These are phyloP conservation scores for Rhinopomastus cyanomelas DNA, from an alignment of 2,113 vertebrate species.

Conservation along the genomic window DNA sequence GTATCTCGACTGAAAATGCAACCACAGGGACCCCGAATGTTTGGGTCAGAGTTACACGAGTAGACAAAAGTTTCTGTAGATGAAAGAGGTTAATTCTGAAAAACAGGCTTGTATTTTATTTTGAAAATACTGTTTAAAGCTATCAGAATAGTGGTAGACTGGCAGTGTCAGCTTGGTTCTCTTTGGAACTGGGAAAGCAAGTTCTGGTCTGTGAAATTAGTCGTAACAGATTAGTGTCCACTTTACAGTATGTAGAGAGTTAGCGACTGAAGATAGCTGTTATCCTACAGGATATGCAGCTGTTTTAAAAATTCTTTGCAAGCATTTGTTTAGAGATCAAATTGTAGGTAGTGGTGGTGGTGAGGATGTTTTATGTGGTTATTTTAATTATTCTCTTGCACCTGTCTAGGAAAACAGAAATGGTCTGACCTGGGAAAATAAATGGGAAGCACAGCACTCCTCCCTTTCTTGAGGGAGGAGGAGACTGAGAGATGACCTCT, in stretches of 20 bases:
- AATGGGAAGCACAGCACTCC: not conserved
- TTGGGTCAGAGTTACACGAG: not conserved
- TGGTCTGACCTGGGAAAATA: not conserved
- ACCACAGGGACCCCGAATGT: not conserved
- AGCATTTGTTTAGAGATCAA: not conserved
- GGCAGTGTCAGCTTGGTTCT: not conserved
- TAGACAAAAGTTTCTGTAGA: not conserved
- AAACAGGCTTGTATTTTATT: not conserved
- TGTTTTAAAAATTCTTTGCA: not conserved
- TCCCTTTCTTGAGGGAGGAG: not conserved
- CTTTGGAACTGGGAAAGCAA: not conserved
- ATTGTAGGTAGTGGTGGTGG: not conserved
- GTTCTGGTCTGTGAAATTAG: not conserved
- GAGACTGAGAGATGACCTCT: too few species aligned
- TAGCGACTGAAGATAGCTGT: not conserved
- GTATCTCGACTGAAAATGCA: not conserved
- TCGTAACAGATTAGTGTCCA: not conserved
- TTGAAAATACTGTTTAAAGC: not conserved
- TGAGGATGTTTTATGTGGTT: not conserved
- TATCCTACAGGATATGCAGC: not conserved
- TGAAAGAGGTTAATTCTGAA: not conserved
- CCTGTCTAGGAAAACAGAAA: not conserved
- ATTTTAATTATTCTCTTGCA: not conserved
- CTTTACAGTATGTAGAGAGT: not conserved
- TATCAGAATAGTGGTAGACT: not conserved